Conservation (phyloP, 1,140 invertebrate genomes). For the Hormaphis cornu region DNA sequence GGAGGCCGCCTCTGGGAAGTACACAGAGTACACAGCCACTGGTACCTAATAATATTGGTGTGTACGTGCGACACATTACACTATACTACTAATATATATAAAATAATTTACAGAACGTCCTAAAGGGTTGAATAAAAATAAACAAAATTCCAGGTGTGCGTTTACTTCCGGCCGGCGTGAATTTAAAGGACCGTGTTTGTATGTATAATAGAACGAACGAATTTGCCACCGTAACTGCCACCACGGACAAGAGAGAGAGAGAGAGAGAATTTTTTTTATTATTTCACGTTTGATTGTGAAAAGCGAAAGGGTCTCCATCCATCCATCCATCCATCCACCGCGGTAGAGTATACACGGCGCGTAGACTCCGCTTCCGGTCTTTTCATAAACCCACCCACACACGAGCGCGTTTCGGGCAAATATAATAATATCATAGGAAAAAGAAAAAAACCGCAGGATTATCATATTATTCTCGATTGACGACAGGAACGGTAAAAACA, state of each 20-base stretch:
- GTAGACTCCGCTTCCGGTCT: slow-evolving; percentile 9
- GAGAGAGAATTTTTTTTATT: slow-evolving; percentile 6
- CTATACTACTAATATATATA: background rate
- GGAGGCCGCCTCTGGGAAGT: too few species aligned
- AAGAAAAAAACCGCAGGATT: slow-evolving; percentile 16
- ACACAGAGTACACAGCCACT: too few species aligned
- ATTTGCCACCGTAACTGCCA: background rate
- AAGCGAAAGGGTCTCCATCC: slow-evolving; percentile 13
- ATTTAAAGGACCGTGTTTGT: background rate
- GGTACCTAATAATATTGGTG: background rate
- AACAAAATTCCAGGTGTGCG: slow-evolving; percentile 1
- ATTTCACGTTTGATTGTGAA: slow-evolving; percentile 1
- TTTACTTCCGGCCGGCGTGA: slow-evolving; percentile 19
- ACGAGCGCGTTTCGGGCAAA: background rate
- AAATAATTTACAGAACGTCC: background rate
- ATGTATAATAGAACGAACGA: background rate
- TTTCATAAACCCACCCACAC: slow-evolving; percentile 21
- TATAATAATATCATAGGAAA: background rate
- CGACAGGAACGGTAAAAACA: slow-evolving; percentile 10
- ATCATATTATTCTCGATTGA: slow-evolving; percentile 21
- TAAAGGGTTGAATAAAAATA: slow-evolving; percentile 7
- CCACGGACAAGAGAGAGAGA: background rate
- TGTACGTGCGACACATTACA: background rate
- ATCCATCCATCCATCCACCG: too few species aligned
- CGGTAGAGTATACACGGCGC: too few species aligned